Evolutionary conservation across 2,113 vertebrate species (phyloP).

Genomic region (Onychorhynchus coronatus): DNA sequence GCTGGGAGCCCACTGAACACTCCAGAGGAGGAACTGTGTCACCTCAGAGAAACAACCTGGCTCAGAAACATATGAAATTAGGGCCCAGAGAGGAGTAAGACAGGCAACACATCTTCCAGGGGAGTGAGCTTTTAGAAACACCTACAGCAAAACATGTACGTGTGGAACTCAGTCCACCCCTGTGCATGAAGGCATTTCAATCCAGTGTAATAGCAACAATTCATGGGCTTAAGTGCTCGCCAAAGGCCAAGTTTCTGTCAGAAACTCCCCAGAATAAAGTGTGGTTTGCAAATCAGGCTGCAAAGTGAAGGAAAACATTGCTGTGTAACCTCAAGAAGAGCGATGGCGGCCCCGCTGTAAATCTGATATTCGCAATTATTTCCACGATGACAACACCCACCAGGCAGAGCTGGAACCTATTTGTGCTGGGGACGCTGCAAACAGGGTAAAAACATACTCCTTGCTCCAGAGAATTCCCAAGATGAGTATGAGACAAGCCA

Average conservation of each 20-base stretch:
- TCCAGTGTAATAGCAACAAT: neutral
- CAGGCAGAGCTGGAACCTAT: neutral
- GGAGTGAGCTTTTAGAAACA: neutral
- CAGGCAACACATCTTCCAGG: neutral
- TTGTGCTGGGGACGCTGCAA: neutral
- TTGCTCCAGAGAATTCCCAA: neutral
- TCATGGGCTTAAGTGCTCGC: neutral
- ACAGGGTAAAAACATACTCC: neutral
- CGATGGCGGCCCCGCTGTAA: neutral
- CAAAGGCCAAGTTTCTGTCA: slow-evolving; percentile 5
- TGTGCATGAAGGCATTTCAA: neutral
- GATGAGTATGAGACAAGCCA: neutral
- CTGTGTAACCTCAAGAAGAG: neutral
- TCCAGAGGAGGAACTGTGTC: neutral
- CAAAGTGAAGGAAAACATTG: neutral
- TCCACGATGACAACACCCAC: neutral
- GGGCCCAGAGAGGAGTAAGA: neutral
- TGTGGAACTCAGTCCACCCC: neutral
- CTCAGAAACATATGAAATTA: neutral
- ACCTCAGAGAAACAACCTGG: neutral
- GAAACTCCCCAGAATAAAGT: neutral
- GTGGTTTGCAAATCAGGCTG: neutral
- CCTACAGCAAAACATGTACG: neutral
- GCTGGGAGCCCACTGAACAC: neutral
- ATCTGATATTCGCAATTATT: neutral